phyloP scores from a whole-genome alignment of 2,797 vertebrate genomes.

The Bradypus variegatus region DNA sequence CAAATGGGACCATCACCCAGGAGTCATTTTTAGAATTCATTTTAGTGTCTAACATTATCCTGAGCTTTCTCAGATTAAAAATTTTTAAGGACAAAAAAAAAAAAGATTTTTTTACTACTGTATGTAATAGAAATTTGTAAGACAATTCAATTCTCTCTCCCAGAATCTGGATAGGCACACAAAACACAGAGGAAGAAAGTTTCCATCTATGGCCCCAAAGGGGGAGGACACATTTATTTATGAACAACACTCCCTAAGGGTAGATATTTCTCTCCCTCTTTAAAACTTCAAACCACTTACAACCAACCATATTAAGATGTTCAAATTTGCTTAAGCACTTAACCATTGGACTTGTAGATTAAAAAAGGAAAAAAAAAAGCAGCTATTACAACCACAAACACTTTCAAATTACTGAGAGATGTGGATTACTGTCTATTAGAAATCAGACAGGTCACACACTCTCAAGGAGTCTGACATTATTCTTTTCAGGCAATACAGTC shows the following conservation, averaged over 20 bases:
- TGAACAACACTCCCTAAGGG: slow-evolving; percentile 65
- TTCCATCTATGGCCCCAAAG: slow-evolving; percentile 69
- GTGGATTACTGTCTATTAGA: slow-evolving; percentile 70
- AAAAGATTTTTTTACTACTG: slow-evolving; percentile 61
- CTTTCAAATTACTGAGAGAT: slow-evolving; percentile 68
- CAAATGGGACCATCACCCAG: slow-evolving; percentile 68
- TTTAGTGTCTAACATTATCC: slow-evolving; percentile 57
- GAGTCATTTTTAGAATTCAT: slow-evolving; percentile 57
- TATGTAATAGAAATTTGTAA: slow-evolving; percentile 66
- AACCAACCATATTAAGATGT: slow-evolving; percentile 70
- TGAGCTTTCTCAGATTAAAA: slow-evolving; percentile 52
- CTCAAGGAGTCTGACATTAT: slow-evolving; percentile 73
- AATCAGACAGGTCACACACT: slow-evolving; percentile 74
- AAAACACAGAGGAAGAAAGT: slow-evolving; percentile 70
- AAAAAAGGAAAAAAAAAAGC: slow-evolving; percentile 55
- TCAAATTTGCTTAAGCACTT: slow-evolving; percentile 71
- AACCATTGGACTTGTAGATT: slow-evolving; percentile 65
- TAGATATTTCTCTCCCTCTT: slow-evolving; percentile 69
- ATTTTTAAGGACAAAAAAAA: slow-evolving; percentile 58
- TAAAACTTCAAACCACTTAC: slow-evolving; percentile 72
- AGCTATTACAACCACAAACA: slow-evolving; percentile 70
- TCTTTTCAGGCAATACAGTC: slow-evolving; percentile 73
- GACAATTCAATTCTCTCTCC: slow-evolving; percentile 67
- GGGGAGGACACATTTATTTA: slow-evolving; percentile 62
- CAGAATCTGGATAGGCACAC: slow-evolving; percentile 69